Evolutionary conservation across 1,140 invertebrate genomes (phyloP), one percentile per base, ranked within the genome.

Genomic region (Cyclargus thomasi): DNA sequence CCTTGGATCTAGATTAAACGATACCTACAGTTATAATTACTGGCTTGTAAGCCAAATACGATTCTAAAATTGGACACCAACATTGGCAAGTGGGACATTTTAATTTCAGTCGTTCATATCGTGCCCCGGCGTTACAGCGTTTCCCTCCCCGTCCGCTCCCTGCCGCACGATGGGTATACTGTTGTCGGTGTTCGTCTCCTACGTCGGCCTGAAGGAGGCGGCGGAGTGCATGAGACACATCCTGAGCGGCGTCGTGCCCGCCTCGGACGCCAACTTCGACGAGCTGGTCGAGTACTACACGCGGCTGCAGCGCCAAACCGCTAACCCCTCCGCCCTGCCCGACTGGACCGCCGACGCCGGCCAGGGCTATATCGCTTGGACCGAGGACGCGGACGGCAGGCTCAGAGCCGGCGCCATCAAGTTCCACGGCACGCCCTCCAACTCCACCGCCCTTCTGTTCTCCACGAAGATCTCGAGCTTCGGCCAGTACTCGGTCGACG

Each of bases 171-270:
- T 95, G 94, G 94, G 94, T 74, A 82, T 95, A 18, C 80, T 95
- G 68, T 86, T 95, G 62, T 95, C 95, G 11, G 87, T 95, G 75
- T 81, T 96, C 22, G 91, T 95, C 69, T 92, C 94, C n/a, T 95
- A 94, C 77, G 92, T 94, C 20, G 94, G 95, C 64, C 92, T 94
- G 2, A 67, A 94, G 67, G 95, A 96, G 82, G 90, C 95, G 16
- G 79, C 94, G 16, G 91, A 92, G 47, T 93, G 92, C 70, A 81
- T 93, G 57, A 85, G 88, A 72, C 92, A 92, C 74, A 89, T 94
- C 47, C 75, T 91, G 22, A 86, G 91, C 67, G 90, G 92, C 65
- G 73, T 92, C 11, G 23, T 91, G 20, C 88, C 86, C 20, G 75
- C 81, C 22, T 74, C 75, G 10, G 79, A 90, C 17, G 83, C 88